phyloP scores from a whole-genome alignment of 2,888 invertebrate genomes.

The Lymantria monacha region DNA sequence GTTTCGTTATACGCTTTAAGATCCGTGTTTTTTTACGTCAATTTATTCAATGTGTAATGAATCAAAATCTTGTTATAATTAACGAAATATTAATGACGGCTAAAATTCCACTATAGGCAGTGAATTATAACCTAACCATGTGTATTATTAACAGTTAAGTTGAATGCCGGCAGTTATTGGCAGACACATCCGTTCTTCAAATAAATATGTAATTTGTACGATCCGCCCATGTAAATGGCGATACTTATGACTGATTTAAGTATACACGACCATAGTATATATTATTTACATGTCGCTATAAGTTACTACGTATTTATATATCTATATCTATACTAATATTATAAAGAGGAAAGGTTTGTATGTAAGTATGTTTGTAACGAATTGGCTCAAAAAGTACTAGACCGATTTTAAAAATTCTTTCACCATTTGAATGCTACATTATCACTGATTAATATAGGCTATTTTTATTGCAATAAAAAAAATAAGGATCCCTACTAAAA shows the following conservation, averaged over 20 bases:
- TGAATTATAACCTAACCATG: background rate
- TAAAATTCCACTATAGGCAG: constrained; percentile 7
- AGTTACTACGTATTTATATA: no score
- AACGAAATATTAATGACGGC: constrained; percentile 21
- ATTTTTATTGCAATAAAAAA: no score
- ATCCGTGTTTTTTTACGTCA: constrained; percentile 33
- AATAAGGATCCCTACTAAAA: no score
- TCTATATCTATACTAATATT: no score
- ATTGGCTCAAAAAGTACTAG: no score
- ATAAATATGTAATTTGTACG: background rate
- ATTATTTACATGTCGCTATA: no score
- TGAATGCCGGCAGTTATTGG: background rate
- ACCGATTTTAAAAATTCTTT: no score
- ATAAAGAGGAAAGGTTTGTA: no score
- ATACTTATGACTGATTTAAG: background rate
- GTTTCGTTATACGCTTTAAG: constrained; percentile 33
- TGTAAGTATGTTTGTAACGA: no score
- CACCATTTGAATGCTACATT: no score
- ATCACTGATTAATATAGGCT: no score
- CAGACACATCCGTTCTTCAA: background rate
- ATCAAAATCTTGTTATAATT: constrained; percentile 19
- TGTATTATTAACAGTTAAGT: background rate
- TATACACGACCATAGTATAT: background rate
- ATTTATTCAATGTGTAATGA: constrained; percentile 13
- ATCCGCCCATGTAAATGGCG: background rate